Conservation (phyloP, 2,113 vertebrate genomes). For the Hypomesus transpacificus region DNA sequence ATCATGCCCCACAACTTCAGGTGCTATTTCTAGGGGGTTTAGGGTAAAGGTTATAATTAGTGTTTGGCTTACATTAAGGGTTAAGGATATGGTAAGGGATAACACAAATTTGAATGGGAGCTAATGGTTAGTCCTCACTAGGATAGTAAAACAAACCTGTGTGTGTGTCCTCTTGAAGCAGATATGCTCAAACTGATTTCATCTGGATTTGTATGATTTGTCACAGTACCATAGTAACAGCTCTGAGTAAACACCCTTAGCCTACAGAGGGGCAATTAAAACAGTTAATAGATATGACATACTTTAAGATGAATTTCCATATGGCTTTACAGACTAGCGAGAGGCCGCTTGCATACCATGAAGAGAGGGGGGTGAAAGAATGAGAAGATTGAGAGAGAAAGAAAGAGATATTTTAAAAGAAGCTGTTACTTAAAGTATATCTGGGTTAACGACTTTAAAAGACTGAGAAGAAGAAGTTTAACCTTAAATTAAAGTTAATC, state of each 20-base stretch:
- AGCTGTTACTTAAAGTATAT: constrained; percentile 11
- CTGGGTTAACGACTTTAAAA: not conserved
- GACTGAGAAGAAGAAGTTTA: too few species aligned
- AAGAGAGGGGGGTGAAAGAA: constrained; percentile 15
- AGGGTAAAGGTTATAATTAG: too few species aligned
- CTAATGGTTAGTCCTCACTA: not conserved
- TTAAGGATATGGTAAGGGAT: too few species aligned
- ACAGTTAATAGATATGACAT: constrained; percentile 69
- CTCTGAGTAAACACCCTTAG: constrained; percentile 64
- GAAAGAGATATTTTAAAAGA: constrained; percentile 33
- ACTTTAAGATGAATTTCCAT: constrained; percentile 66
- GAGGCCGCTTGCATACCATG: constrained; percentile 27
- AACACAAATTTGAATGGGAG: not conserved
- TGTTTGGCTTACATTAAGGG: too few species aligned
- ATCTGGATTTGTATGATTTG: constrained; percentile 63
- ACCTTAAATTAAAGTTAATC: too few species aligned
- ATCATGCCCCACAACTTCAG: too few species aligned
- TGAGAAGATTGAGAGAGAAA: constrained; percentile 15
- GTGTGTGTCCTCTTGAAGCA: constrained; percentile 6
- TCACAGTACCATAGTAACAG: constrained; percentile 65
- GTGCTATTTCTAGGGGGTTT: too few species aligned
- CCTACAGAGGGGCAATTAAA: constrained; percentile 69
- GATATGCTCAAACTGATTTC: constrained; percentile 55
- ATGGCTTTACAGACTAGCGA: constrained; percentile 51
- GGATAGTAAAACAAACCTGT: not conserved